Percentiles rank a stretch among this genome's conserved stretches.
Conservation (phyloP, 2,888 invertebrate species). For the Pyrocoelia pectoralis region DNA sequence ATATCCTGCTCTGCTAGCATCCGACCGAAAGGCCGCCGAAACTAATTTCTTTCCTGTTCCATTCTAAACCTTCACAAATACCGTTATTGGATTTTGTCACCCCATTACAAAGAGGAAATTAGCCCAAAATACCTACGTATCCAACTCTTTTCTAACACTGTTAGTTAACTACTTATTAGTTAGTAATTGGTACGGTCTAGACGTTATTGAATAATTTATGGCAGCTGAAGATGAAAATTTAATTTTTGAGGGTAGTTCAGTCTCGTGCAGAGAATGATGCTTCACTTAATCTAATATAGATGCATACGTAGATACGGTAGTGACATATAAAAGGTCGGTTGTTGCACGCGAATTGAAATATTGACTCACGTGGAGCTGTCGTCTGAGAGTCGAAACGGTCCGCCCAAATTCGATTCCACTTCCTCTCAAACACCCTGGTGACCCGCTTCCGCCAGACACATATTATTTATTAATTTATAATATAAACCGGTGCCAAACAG, state of each 20-base stretch:
- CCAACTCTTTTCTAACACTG: not conserved
- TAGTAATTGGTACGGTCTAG: not conserved
- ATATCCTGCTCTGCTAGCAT: conserved; percentile 48
- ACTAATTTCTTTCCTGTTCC: conserved; percentile 50
- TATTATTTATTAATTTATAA: conserved; percentile 33
- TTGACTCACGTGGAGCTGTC: conserved; percentile 38
- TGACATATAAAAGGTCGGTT: conserved; percentile 30
- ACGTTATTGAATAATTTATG: not conserved
- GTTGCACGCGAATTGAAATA: conserved; percentile 41
- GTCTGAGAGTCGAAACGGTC: conserved; percentile 32
- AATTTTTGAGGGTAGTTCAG: conserved; percentile 15
- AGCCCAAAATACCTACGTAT: conserved; percentile 19
- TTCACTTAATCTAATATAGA: conserved; percentile 27
- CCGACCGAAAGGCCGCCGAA: conserved; percentile 47
- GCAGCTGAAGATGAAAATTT: conserved; percentile 17
- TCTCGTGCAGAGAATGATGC: not conserved
- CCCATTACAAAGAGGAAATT: conserved; percentile 39
- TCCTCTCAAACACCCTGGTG: conserved; percentile 31
- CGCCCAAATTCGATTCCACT: conserved; percentile 33
- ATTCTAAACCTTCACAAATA: conserved; percentile 37
- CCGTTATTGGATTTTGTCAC: conserved; percentile 38
- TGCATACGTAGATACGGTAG: conserved; percentile 20
- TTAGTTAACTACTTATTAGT: not conserved
- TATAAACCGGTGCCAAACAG: conserved; percentile 14
- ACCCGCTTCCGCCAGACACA: conserved; percentile 33